A percentile compares a stretch with the other conserved stretches of the same genome.
These are phyloP conservation scores for Porites australiensis DNA, from an alignment of 64 coral and sea anemone species.

Conservation along the genomic window DNA sequence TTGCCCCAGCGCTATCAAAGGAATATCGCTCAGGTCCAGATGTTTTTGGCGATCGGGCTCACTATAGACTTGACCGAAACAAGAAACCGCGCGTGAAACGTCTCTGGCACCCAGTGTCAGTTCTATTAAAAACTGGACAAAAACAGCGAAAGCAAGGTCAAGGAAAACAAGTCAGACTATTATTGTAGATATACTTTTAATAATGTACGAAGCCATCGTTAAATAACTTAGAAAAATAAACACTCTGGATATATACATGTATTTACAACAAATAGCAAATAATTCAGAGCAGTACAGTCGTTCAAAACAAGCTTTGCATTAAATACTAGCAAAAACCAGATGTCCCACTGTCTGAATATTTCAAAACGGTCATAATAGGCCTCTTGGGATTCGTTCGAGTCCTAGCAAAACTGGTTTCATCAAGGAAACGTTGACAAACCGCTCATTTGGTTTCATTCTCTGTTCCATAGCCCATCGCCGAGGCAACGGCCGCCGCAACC, in stretches of 20 bases:
- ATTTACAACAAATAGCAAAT: neutral
- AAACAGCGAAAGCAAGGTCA: neutral
- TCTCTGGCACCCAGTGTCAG: too few relatives aligned
- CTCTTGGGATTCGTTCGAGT: too few relatives aligned
- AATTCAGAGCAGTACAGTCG: neutral
- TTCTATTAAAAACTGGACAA: neutral
- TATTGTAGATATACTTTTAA: neutral
- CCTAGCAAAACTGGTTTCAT: too few relatives aligned
- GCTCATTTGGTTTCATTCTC: constrained; percentile 32
- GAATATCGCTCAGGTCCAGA: too few relatives aligned
- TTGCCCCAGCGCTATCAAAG: too few relatives aligned
- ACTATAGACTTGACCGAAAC: too few relatives aligned
- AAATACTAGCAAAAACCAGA: too few relatives aligned
- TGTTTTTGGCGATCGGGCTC: too few relatives aligned
- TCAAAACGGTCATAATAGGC: too few relatives aligned
- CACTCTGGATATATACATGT: neutral
- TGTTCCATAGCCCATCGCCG: constrained; percentile 76
- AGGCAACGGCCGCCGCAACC: constrained; percentile 83
- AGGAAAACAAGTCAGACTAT: neutral
- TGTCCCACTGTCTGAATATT: too few relatives aligned
- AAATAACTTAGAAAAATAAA: constrained; percentile 30
- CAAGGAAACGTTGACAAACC: neutral
- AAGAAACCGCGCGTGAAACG: too few relatives aligned
- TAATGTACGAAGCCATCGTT: neutral
- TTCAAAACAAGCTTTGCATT: neutral